These are phyloP conservation scores for Xanthia togata DNA, from an alignment of 2,888 invertebrate genomes.

Conservation along the genomic window DNA sequence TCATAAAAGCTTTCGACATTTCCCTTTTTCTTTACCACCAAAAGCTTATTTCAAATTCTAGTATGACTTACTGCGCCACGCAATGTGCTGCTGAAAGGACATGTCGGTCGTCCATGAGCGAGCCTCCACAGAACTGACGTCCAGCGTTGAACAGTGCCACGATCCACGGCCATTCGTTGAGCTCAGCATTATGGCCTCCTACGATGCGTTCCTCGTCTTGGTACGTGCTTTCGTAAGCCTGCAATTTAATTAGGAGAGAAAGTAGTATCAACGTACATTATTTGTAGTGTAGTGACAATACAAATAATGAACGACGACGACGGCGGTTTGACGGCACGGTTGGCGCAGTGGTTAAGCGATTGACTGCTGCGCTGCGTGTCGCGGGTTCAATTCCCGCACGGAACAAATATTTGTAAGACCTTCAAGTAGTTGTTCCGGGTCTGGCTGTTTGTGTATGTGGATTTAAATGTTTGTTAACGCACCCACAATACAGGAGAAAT, in stretches of 20 bases:
- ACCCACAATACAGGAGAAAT: too few species aligned
- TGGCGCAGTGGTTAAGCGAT: too few species aligned
- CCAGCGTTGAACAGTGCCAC: slow-evolving; percentile 95
- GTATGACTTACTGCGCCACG: slow-evolving; percentile 94
- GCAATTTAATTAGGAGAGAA: slow-evolving; percentile 23
- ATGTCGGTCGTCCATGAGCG: slow-evolving; percentile 94
- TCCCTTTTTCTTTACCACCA: not conserved
- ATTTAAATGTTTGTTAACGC: too few species aligned
- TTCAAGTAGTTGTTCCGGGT: too few species aligned
- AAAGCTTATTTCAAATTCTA: not conserved
- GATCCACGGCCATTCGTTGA: slow-evolving; percentile 96
- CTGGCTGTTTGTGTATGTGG: too few species aligned
- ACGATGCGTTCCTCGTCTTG: slow-evolving; percentile 95
- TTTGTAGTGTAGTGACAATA: not conserved
- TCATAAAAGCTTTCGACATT: not conserved
- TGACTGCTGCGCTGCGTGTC: too few species aligned
- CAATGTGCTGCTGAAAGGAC: slow-evolving; percentile 97
- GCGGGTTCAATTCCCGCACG: too few species aligned
- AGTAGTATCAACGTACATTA: not conserved
- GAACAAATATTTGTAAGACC: too few species aligned
- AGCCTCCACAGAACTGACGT: slow-evolving; percentile 97
- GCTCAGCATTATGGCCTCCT: slow-evolving; percentile 95
- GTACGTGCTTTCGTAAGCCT: slow-evolving; percentile 81
- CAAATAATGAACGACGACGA: too few species aligned
- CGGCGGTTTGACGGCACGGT: too few species aligned